These are phyloP conservation scores for Camelus bactrianus DNA, from an alignment of 2,113 vertebrate genomes.

Conservation along the genomic window DNA sequence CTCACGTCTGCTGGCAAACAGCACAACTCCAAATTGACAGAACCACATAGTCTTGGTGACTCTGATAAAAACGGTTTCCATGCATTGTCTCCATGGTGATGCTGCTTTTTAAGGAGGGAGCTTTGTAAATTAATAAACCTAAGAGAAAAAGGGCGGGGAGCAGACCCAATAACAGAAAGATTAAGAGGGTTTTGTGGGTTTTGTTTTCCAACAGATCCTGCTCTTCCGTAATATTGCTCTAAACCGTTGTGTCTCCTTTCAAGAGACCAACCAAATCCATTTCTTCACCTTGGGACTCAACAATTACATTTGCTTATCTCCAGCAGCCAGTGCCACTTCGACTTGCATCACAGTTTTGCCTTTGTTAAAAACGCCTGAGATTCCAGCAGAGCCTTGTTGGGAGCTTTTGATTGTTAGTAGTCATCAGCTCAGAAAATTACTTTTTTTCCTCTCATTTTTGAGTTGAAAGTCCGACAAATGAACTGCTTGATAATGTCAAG, in stretches of 20 bases:
- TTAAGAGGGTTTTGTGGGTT: neutral
- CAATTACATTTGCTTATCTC: neutral
- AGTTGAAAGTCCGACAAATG: neutral
- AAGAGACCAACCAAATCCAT: neutral
- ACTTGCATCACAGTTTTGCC: neutral
- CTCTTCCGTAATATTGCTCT: neutral
- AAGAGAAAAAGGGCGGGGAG: neutral
- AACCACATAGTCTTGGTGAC: neutral
- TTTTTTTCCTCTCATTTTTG: neutral
- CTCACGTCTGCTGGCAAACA: neutral
- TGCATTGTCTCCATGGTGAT: constrained; percentile 43
- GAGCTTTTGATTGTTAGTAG: neutral
- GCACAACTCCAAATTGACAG: neutral
- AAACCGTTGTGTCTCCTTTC: neutral
- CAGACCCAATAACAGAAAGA: neutral
- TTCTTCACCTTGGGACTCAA: neutral
- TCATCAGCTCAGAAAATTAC: constrained; percentile 9
- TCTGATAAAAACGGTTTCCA: neutral
- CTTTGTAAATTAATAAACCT: constrained; percentile 59
- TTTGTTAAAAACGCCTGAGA: neutral
- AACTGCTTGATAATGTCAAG: neutral
- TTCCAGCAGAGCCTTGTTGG: neutral
- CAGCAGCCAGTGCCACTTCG: neutral
- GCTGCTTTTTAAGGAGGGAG: neutral
- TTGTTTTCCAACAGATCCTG: neutral